A percentile compares a stretch with the other conserved stretches of the same genome.
phyloP scores from a whole-genome alignment of 2,113 vertebrate genomes.

The Grallaria varia region DNA sequence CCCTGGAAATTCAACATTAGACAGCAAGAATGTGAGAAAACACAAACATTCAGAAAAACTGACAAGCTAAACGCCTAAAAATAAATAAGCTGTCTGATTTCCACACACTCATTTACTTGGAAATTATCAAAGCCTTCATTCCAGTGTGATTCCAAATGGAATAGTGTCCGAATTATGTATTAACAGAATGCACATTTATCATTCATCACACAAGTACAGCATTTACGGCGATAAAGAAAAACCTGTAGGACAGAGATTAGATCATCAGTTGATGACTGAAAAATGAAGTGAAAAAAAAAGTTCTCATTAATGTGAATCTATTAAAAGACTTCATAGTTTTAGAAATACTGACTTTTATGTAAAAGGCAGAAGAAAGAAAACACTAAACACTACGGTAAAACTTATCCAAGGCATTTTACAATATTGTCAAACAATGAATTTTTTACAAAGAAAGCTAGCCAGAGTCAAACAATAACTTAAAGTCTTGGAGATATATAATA shows the following conservation, averaged over 20 bases:
- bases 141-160: constrained; percentile 15
- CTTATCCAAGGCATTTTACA: background rate
- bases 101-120: constrained; percentile 46
- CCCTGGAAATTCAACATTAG: constrained; percentile 52
- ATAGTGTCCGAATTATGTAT: background rate
- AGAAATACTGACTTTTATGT: background rate
- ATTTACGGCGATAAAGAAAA: background rate
- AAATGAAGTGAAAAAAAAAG: background rate
- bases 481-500: background rate
- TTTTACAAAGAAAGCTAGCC: background rate
- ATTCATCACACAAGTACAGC: background rate
- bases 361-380: background rate
- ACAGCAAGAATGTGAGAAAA: constrained; percentile 56
- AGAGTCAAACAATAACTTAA: background rate
- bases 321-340: background rate
- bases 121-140: constrained; percentile 19
- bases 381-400: background rate
- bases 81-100: constrained; percentile 47
- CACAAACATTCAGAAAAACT: constrained; percentile 41
- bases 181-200: background rate
- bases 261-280: background rate
- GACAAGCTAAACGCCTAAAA: constrained; percentile 29
- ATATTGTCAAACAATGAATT: background rate
- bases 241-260: background rate
- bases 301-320: background rate